Evolutionary conservation across 2,888 invertebrate species (phyloP).

Genomic region (Parthenolecanium corni): DNA sequence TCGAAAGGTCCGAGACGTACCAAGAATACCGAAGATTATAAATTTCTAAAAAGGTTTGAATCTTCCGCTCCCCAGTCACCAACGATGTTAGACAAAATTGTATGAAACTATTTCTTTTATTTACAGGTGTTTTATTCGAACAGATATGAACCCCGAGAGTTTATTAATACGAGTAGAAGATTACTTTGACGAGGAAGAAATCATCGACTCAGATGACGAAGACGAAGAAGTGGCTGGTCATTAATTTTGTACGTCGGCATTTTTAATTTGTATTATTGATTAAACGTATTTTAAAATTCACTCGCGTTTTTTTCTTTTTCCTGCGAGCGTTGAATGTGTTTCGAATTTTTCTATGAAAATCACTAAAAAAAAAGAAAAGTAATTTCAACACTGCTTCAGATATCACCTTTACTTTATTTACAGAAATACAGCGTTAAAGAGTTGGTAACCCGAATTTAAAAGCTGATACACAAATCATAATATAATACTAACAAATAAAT

Average conservation of each 20-base stretch:
- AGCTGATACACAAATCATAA: conserved; percentile 13
- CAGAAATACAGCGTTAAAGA: conserved; percentile 14
- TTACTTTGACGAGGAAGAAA: conserved; percentile 7
- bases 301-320: too few species aligned
- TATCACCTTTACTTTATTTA: conserved; percentile 20
- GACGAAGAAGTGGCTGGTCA: neutral
- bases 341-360: too few species aligned
- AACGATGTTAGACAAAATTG: too few species aligned
- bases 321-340: too few species aligned
- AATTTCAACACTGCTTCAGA: neutral
- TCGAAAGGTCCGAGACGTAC: conserved; percentile 51
- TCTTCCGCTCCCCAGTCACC: too few species aligned
- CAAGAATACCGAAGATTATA: conserved; percentile 15
- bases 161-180: conserved; percentile 18
- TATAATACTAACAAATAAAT: neutral
- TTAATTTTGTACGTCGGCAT: too few species aligned
- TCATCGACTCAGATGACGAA: conserved; percentile 11
- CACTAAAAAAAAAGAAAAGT: neutral
- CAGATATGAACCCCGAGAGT: conserved; percentile 2
- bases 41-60: conserved; percentile 12
- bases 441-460: conserved; percentile 23
- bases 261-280: too few species aligned
- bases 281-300: too few species aligned
- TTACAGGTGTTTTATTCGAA: conserved; percentile 17
- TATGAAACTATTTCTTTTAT: neutral